phyloP scores from a whole-genome alignment of 2,888 invertebrate genomes.

The Seladonia tumulorum region DNA sequence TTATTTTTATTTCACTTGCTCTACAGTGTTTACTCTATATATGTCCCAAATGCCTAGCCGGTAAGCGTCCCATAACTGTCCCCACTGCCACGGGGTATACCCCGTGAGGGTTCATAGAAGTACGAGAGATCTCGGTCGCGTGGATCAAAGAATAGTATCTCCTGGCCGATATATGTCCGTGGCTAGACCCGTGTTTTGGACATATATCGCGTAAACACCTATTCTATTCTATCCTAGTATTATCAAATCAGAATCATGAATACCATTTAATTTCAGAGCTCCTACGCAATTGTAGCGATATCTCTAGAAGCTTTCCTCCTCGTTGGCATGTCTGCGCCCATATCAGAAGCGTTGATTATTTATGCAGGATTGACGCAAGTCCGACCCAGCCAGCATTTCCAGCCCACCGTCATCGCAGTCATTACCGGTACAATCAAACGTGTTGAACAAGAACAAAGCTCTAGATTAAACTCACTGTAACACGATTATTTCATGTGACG shows the following conservation, averaged over 20 bases:
- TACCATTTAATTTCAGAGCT: constrained; percentile 84
- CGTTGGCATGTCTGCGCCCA: constrained; percentile 89
- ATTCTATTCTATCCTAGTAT: too few relatives aligned
- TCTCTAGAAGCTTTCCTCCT: constrained; percentile 88
- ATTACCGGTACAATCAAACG: constrained; percentile 86
- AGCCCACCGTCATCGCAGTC: constrained; percentile 88
- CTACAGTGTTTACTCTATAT: too few relatives aligned
- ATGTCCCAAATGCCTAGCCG: too few relatives aligned
- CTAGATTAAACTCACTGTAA: constrained; percentile 12
- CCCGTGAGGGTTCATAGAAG: too few relatives aligned
- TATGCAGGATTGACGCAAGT: constrained; percentile 89
- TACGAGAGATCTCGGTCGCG: too few relatives aligned
- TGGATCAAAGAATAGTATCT: too few relatives aligned
- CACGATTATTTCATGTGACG: not conserved
- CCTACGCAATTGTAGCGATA: constrained; percentile 87
- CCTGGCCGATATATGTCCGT: too few relatives aligned
- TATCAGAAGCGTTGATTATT: constrained; percentile 89
- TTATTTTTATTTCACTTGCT: not conserved
- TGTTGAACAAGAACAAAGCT: not conserved
- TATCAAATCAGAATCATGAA: too few relatives aligned
- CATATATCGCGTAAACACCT: too few relatives aligned
- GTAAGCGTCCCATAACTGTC: too few relatives aligned
- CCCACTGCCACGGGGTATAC: too few relatives aligned
- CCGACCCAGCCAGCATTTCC: constrained; percentile 85
- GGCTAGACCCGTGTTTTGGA: too few relatives aligned